Percentiles rank a stretch among this genome's conserved stretches.
Conservation (phyloP, 2,888 invertebrate species). For the Aleiodes leptofemur region DNA sequence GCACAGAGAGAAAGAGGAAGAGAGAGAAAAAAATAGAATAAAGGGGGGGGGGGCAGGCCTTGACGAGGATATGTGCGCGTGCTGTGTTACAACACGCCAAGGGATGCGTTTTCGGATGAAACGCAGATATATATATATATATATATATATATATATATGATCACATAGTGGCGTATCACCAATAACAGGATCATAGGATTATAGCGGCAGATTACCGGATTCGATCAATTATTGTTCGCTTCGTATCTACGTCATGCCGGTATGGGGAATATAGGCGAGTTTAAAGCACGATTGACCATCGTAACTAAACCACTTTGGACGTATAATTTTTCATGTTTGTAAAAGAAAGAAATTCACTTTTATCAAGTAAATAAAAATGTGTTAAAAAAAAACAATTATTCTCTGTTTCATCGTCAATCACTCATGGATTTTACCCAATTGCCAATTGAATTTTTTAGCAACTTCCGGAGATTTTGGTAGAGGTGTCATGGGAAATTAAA, state of each 20-base stretch:
- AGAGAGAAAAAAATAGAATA: background rate
- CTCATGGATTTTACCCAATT: too few species aligned
- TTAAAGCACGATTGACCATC: constrained; percentile 51
- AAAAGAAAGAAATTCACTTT: too few species aligned
- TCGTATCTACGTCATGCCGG: constrained; percentile 66
- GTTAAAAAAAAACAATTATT: too few species aligned
- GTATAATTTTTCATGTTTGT: constrained; percentile 10
- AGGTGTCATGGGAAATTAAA: too few species aligned
- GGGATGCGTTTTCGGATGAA: constrained; percentile 21
- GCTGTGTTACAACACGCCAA: constrained; percentile 27
- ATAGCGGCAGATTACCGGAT: constrained; percentile 68
- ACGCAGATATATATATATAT: background rate
- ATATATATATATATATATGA: constrained; percentile 16
- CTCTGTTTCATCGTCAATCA: too few species aligned
- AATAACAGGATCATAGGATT: constrained; percentile 72
- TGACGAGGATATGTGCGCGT: constrained; percentile 19
- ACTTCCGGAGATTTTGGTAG: too few species aligned
- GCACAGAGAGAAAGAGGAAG: background rate
- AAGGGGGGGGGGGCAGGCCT: constrained; percentile 3
- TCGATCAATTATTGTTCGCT: constrained; percentile 71
- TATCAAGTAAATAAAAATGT: too few species aligned
- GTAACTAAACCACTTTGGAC: constrained; percentile 26
- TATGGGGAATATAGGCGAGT: constrained; percentile 51
- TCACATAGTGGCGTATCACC: constrained; percentile 57
- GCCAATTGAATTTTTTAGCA: too few species aligned